phyloP scores from a whole-genome alignment of 2,113 vertebrate genomes.

The Etia nguti region DNA sequence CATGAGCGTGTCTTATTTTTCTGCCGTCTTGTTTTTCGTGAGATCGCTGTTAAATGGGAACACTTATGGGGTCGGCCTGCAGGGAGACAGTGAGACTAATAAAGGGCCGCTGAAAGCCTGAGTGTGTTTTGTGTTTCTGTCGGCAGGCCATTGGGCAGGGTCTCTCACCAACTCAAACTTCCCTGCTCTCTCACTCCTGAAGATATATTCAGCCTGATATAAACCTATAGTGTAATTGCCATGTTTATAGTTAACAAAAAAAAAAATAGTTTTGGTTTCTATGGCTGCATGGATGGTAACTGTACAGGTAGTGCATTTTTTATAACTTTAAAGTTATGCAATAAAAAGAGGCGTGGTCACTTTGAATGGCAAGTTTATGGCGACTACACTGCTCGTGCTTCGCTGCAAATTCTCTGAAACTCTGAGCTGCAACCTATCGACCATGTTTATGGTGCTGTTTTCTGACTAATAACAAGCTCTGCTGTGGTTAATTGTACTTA shows the following conservation, averaged over 20 bases:
- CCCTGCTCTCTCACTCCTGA: conserved; percentile 4
- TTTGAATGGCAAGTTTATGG: neutral
- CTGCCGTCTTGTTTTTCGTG: conserved; percentile 8
- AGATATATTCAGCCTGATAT: conserved; percentile 62
- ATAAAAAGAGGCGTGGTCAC: neutral
- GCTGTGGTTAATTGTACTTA: neutral
- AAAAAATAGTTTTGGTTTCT: neutral
- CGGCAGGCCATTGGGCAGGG: neutral
- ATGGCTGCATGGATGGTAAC: neutral
- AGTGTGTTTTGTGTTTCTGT: conserved; percentile 27
- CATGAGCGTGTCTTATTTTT: neutral
- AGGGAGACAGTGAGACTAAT: conserved; percentile 40
- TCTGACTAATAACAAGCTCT: neutral
- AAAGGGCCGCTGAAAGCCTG: conserved; percentile 36
- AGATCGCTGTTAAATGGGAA: conserved; percentile 46
- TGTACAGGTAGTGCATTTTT: neutral
- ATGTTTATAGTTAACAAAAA: neutral
- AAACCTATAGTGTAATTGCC: neutral
- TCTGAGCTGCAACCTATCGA: neutral
- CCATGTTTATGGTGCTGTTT: neutral
- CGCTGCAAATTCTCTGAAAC: neutral
- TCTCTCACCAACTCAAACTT: conserved; percentile 12
- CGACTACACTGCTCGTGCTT: neutral
- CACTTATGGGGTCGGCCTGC: conserved; percentile 5
- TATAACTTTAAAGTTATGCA: neutral